Base-by-base conservation (phyloP, 1,140 invertebrate species). In the Cotesia vestalis region DNA sequence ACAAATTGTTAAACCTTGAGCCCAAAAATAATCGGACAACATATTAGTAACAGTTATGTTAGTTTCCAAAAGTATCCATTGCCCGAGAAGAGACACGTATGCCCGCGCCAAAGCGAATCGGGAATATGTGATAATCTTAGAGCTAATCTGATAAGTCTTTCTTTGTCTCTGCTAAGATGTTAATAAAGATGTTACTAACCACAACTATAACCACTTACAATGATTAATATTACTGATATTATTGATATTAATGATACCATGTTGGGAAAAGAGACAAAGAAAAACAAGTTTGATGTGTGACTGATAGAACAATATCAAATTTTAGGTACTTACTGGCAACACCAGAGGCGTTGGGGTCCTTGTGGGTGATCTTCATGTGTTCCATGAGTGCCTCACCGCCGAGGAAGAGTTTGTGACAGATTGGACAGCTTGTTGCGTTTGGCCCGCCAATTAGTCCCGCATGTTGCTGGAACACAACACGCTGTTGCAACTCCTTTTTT, bases 301-400 rank as follows among this genome's bases (percentile, higher is more conserved):
- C 27, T 27, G 27, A 27, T 27, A 36, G 35, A 61, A 35, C 34
- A 51, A 20, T 69, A 20, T 52, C 46, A 17, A 38, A 9, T 63
- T 46, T 34, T 27, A 77, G 74, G 83, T 88, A 93, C 94, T 95
- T 94, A 96, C 95, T 95, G 89, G 94, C 92, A 85, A 95, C 94
- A 81, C 92, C 93, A 73, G 93, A 92, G 69, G 94, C 92, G 85
- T 94, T 94, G 40, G 94, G 95, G 82, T 97, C 95, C 89, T 96
- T 97, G 88, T 97, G 95, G 40, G 94, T 94, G 84, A 94, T 93
- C 88, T 96, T 96, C 95, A 97, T 97, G 85, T 97, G 95, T 85
- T 97, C 95, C 90, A 97, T 95, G 61, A 97, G 90, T 59, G 94
- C 94, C 86, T 97, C 95, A 68, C 92, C 93, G 75, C 95, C 95